Conservation (phyloP, 2,797 vertebrate genomes). For the Lophura swinhoii region DNA sequence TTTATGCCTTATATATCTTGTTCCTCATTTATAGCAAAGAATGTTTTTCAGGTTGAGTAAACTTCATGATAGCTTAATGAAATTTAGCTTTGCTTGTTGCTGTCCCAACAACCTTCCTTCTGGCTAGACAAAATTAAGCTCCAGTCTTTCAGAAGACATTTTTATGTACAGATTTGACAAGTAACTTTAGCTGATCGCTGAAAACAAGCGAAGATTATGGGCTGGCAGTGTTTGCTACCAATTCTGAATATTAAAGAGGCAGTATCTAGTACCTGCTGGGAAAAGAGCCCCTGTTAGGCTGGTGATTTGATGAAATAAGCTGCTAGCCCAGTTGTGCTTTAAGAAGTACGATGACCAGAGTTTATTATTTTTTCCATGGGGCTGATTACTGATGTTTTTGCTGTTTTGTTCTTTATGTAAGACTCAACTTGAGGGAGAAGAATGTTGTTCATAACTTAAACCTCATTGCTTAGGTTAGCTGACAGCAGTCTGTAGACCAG, state of each 20-base stretch:
- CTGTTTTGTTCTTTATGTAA: neutral
- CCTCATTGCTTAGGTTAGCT: neutral
- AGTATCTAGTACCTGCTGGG: neutral
- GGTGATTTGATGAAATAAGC: neutral
- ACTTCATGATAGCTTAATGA: constrained; percentile 62
- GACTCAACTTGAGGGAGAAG: neutral
- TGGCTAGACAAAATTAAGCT: constrained; percentile 62
- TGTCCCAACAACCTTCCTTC: constrained; percentile 65
- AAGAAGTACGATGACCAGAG: neutral
- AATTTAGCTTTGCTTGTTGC: constrained; percentile 48
- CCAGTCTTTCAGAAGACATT: constrained; percentile 46
- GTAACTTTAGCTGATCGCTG: constrained; percentile 38
- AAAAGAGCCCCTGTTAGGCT: neutral
- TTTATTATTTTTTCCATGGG: neutral
- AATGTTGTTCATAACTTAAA: neutral
- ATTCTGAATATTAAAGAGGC: constrained; percentile 25
- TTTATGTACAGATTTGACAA: constrained; percentile 46
- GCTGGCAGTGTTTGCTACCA: constrained; percentile 1
- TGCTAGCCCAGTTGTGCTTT: neutral
- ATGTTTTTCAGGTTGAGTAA: constrained; percentile 47
- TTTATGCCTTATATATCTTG: constrained; percentile 44
- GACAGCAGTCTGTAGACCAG: neutral
- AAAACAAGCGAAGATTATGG: constrained; percentile 46
- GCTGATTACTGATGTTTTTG: neutral
- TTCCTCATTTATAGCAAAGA: constrained; percentile 30